These are phyloP conservation scores for Carapus acus DNA, from an alignment of 2,797 vertebrate species.

Conservation along the genomic window DNA sequence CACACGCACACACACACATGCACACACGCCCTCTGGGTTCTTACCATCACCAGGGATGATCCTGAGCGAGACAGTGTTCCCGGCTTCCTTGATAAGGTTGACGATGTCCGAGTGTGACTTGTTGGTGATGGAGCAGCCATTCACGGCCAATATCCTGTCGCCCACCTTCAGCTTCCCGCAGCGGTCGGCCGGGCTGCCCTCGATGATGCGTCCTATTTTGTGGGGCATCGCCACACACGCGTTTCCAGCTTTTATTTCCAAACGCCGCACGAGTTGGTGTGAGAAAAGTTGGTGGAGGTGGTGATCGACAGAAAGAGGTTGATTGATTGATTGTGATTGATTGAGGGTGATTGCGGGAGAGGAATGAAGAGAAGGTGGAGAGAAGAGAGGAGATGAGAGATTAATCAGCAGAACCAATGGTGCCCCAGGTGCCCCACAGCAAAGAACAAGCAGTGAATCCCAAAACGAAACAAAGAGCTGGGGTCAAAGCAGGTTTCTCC, in stretches of 20 bases:
- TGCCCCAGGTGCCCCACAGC: conserved; percentile 40
- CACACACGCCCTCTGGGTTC: conserved; percentile 31
- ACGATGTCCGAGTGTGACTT: conserved; percentile 99
- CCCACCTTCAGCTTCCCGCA: conserved; percentile 99
- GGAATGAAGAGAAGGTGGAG: conserved; percentile 18
- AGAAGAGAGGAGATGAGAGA: conserved; percentile 66
- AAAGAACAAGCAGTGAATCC: conserved; percentile 15
- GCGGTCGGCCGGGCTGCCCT: conserved; percentile 97
- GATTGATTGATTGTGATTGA: conserved; percentile 38
- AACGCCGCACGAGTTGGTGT: conserved; percentile 54
- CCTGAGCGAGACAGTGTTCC: conserved; percentile 96
- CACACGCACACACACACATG: conserved; percentile 38
- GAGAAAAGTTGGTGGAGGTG: too few species aligned
- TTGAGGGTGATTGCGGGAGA: conserved; percentile 35
- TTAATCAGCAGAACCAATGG: conserved; percentile 84
- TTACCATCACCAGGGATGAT: conserved; percentile 98
- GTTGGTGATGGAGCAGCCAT: conserved; percentile 98
- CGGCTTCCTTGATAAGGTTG: conserved; percentile 99
- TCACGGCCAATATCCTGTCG: conserved; percentile 96
- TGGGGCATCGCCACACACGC: conserved; percentile 99
- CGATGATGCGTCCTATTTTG: conserved; percentile 99
- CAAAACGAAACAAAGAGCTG: conserved; percentile 10
- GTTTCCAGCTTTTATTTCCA: conserved; percentile 88
- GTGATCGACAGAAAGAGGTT: too few species aligned
- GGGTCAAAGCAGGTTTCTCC: not conserved